Evolutionary conservation across 2,113 vertebrate genomes (phyloP), one percentile per base, ranked within the genome.

Genomic region (Eurystomus gularis): DNA sequence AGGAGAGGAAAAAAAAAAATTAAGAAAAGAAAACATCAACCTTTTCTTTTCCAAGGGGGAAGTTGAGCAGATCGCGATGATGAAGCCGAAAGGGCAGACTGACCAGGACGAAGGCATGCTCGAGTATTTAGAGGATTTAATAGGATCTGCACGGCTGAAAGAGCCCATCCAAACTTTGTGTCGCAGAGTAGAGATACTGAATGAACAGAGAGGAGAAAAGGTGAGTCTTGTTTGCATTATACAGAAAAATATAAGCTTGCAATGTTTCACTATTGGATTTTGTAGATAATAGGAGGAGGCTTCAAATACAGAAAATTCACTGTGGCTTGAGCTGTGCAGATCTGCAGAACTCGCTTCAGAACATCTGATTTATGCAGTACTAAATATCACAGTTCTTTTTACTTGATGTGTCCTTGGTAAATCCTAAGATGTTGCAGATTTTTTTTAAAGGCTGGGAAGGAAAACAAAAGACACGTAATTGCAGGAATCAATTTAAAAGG

Each of bases 31-130:
- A 82, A 44, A 39, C 44, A 57, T 46, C 7, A 6, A 40, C 15
- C n/a, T 90, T 93, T 58, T 95, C 10, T 92, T 96, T 97, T 83
- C 86, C 31, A 97, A 99, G 99, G 99, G 99, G 49, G 99, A 99
- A 98, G 99, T 99, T 94, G 99, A 99, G 94, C 99, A 99, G 82
- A 99, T 99, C 24, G 98, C 99, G 39, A 99, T 99, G 99, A 99
- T 99, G 99, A 99, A 99, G 95, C 98, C 99, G 20, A 99, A 99
- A 97, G 99, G 99, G 60, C 99, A 99, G 97, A 99, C 98, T 3
- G 99, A 99, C 91, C 99, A 99, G 10, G 99, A 99, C 5, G 99
- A 99, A 92, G 99, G 99, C 26, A 99, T 99, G 99, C 98, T 99
- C 77, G 99, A 99, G 58, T 99, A 99, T 81, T 97, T 99, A 89